Base-by-base conservation (phyloP, 2,888 invertebrate genomes). In the Melikaiella ostensackeni region DNA sequence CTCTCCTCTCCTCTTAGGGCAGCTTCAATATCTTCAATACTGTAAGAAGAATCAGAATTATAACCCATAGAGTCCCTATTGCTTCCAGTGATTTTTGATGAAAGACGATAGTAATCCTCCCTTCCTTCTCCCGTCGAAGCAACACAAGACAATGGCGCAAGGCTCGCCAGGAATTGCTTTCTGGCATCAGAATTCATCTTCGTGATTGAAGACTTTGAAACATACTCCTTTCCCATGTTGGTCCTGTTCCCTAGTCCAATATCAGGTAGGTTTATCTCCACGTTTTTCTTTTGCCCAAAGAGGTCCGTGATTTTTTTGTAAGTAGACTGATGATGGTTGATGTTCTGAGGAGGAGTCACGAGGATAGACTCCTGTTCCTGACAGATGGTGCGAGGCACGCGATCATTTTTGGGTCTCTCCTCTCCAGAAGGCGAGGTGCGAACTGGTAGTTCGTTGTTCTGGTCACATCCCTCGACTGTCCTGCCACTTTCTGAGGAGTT, bases 141-240 rank as follows among this genome's bases (percentile, higher is more conserved):
- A 13, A 96, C 96, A 87, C 97, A 97, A 2, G 96, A 96, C 61
- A 96, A 91, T 0, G 97, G 96, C 0, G 96, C 96, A 77, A 97
- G 90, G 0, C 96, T 96, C 0, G 96, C 95, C 33, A 97, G 91
- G 90, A 97, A 96, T 91, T 96, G 97, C 77, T 96, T 94, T 62
- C 96, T 93, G 0, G 95, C 94, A 86, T 96, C 96, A 1, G 91
- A 89, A 75, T 90, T 92, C 46, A 91, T 85, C 81, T 91, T 90
- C 81, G 92, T 77, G 82, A 92, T 83, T 80, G 93, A 86, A 86
- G 91, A 82, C 89, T 92, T 84, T 81, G 88, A 24, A 89, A 92
- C 62, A 33, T 86, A 85, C 19, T 89, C 88, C 74, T 88, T 86
- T 8, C 80, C 79, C 46, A 83, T 78, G 4, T 50, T 81, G 46